These are phyloP conservation scores for Tyria jacobaeae DNA, from an alignment of 2,888 invertebrate species.

Conservation along the genomic window DNA sequence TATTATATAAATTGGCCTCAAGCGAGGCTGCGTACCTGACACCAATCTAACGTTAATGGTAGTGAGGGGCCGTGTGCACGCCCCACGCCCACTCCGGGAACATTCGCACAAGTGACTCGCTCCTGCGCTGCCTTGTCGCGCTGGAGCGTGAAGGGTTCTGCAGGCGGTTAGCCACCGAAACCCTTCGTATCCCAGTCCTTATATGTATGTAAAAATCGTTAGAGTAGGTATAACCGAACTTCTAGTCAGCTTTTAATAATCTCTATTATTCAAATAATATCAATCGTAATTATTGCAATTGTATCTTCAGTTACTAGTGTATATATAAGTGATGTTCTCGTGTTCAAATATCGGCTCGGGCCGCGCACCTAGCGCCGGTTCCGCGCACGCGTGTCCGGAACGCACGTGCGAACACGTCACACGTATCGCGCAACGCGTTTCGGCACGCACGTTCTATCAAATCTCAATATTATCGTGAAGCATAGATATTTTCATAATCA, in stretches of 20 bases:
- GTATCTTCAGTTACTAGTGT: slow-evolving; percentile 76
- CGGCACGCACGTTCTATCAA: slow-evolving; percentile 60
- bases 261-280: slow-evolving; percentile 78
- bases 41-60: slow-evolving; percentile 73
- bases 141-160: slow-evolving; percentile 44
- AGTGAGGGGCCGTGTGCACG: slow-evolving; percentile 34
- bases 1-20: slow-evolving; percentile 62
- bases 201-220: slow-evolving; percentile 68
- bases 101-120: slow-evolving; percentile 45
- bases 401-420: slow-evolving; percentile 11
- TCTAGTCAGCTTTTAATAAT: slow-evolving; percentile 85
- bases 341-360: slow-evolving; percentile 64
- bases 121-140: slow-evolving; percentile 19
- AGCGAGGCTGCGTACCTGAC: slow-evolving; percentile 81
- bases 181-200: slow-evolving; percentile 44
- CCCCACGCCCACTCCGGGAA: slow-evolving; percentile 34
- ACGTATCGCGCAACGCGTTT: slow-evolving; percentile 33
- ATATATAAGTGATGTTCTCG: slow-evolving; percentile 71
- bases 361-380: slow-evolving; percentile 32
- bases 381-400: slow-evolving; percentile 46
- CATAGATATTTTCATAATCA: slow-evolving; percentile 84
- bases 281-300: slow-evolving; percentile 73
- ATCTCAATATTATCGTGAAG: slow-evolving; percentile 73
- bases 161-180: slow-evolving; percentile 27
- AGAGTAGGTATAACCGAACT: slow-evolving; percentile 81